Percentiles rank a stretch among this genome's conserved stretches.
These are phyloP conservation scores for Periparus ater DNA, from an alignment of 2,797 vertebrate species.

Conservation along the genomic window DNA sequence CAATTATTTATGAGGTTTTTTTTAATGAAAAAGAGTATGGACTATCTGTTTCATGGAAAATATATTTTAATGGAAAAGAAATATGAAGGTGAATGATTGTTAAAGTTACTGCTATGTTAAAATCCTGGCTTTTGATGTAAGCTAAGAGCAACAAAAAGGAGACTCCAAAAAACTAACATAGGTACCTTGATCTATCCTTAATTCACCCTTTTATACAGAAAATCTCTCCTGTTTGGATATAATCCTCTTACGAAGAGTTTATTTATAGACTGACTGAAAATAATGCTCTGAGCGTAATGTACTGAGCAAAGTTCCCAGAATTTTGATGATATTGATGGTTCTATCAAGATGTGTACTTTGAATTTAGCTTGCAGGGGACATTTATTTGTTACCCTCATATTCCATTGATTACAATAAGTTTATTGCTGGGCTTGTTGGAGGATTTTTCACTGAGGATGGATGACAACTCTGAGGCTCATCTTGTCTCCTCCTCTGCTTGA, in stretches of 20 bases:
- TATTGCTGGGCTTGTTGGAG: background rate
- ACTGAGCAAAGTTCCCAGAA: background rate
- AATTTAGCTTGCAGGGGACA: background rate
- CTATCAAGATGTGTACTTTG: background rate
- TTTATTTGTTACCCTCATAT: background rate
- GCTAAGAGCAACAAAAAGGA: background rate
- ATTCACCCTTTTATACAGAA: constrained; percentile 45
- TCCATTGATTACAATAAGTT: background rate
- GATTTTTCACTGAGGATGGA: background rate
- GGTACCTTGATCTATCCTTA: constrained; percentile 7
- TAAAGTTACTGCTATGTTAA: background rate
- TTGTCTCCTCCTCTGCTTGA: background rate
- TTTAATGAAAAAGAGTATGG: background rate
- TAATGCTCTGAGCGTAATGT: background rate
- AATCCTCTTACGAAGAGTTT: constrained; percentile 49
- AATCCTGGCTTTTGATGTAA: background rate
- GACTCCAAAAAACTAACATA: background rate
- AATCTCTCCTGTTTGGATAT: background rate
- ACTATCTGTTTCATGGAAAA: background rate
- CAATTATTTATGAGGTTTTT: background rate
- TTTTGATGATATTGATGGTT: background rate
- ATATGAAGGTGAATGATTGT: background rate
- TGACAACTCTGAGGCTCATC: background rate
- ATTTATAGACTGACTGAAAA: constrained; percentile 50
- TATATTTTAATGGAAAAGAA: background rate